Conservation (phyloP, 53 echinoderm and acorn worm species). For the Stichopus horrens region DNA sequence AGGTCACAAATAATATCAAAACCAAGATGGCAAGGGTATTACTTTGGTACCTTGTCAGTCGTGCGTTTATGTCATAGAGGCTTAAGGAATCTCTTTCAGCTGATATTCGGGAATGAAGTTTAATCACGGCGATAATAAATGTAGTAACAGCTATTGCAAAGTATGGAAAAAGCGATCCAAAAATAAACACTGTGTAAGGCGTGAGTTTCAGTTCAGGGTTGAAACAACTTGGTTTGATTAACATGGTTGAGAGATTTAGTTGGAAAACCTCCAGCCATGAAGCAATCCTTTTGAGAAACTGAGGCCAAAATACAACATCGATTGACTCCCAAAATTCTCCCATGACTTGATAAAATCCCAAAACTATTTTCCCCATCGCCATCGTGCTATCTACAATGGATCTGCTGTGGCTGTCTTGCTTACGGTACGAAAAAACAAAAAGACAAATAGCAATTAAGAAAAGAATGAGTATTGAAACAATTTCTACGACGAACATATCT, state of each 20-base stretch:
- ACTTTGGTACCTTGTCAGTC: neutral
- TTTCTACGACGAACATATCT: neutral
- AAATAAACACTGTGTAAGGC: neutral
- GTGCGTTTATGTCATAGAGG: neutral
- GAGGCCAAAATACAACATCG: neutral
- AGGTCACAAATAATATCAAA: conserved; percentile 55
- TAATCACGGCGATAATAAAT: neutral
- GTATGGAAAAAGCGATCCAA: neutral
- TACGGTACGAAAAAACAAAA: too few species aligned
- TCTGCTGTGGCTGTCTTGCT: neutral
- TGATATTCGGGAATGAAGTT: neutral
- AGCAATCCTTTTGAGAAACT: neutral
- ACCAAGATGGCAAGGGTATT: conserved; percentile 20
- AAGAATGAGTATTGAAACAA: neutral
- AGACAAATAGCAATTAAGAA: neutral
- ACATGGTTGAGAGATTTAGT: neutral
- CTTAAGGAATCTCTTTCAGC: neutral
- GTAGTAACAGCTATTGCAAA: neutral
- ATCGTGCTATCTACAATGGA: neutral
- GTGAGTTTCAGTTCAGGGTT: neutral
- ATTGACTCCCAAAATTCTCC: conserved; percentile 25
- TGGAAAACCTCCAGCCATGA: neutral
- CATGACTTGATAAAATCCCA: conserved; percentile 41
- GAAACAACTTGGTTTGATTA: conserved; percentile 32
- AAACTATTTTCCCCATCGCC: conserved; percentile 1